These are phyloP conservation scores for Smittia aterrima DNA, from an alignment of 2,888 invertebrate genomes.

Conservation along the genomic window DNA sequence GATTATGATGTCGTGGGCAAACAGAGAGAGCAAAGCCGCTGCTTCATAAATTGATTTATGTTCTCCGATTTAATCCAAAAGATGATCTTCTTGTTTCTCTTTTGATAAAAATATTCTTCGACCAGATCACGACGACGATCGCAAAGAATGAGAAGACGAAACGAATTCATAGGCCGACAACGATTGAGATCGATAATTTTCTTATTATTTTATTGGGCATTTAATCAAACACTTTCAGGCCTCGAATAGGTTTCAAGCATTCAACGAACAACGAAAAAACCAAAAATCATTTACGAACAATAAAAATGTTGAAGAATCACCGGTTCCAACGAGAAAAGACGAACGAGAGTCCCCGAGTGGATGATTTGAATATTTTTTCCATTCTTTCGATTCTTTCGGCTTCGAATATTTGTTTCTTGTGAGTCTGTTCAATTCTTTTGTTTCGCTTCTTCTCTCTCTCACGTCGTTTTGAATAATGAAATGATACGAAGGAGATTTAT, in stretches of 20 bases:
- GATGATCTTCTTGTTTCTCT: too few species aligned
- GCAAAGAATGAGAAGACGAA: too few species aligned
- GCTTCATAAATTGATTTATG: constrained; percentile 14
- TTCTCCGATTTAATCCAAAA: neutral
- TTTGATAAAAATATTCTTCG: too few species aligned
- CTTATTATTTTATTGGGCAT: constrained; percentile 20
- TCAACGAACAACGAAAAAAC: neutral
- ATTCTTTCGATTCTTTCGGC: neutral
- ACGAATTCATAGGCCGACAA: neutral
- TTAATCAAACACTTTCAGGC: neutral
- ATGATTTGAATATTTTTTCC: constrained; percentile 25
- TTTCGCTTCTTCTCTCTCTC: neutral
- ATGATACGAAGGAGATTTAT: constrained; percentile 2
- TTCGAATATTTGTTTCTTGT: neutral
- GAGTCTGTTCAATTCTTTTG: constrained; percentile 22
- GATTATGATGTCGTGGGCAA: constrained; percentile 8
- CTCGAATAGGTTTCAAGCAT: neutral
- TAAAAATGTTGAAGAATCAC: constrained; percentile 6
- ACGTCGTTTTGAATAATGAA: neutral
- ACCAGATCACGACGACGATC: too few species aligned
- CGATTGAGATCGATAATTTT: neutral
- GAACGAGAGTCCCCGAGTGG: neutral
- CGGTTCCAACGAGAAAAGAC: neutral
- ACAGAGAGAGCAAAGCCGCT: neutral
- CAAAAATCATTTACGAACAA: constrained; percentile 21